phyloP scores from a whole-genome alignment of 2,797 vertebrate species.

The Myoxocephalus aenaeus region DNA sequence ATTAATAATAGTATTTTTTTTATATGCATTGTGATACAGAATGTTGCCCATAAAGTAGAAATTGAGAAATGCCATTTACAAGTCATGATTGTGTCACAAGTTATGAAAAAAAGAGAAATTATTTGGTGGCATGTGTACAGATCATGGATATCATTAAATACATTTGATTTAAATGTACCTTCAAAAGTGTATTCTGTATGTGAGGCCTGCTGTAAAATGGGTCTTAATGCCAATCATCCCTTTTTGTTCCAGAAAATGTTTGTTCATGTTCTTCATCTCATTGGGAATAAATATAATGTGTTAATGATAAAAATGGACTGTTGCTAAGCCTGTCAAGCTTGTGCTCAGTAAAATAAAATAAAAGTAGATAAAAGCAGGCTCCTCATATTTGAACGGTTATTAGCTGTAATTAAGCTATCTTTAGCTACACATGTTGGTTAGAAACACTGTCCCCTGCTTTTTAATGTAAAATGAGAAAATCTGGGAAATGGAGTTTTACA shows the following conservation, averaged over 20 bases:
- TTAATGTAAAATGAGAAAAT: neutral
- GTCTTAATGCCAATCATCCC: neutral
- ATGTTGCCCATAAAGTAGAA: constrained; percentile 22
- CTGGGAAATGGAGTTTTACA: too few species aligned
- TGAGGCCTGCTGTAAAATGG: neutral
- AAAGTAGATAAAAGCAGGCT: neutral
- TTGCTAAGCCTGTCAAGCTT: neutral
- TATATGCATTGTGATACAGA: constrained; percentile 25
- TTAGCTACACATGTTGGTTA: neutral
- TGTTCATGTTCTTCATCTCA: neutral
- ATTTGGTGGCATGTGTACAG: neutral
- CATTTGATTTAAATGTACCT: neutral
- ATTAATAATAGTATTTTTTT: constrained; percentile 27
- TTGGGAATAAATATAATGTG: neutral
- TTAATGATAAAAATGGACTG: neutral
- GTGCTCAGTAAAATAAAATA: neutral
- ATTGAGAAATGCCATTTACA: constrained; percentile 35
- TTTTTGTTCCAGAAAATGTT: neutral
- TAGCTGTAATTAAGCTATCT: neutral
- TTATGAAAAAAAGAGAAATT: neutral
- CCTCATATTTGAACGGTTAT: neutral
- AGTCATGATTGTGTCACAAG: constrained; percentile 1
- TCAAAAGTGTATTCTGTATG: neutral
- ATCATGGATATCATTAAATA: neutral
- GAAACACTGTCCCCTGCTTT: neutral